Base-by-base conservation (phyloP, 2,797 vertebrate species). In the Diglossa cyanea region DNA sequence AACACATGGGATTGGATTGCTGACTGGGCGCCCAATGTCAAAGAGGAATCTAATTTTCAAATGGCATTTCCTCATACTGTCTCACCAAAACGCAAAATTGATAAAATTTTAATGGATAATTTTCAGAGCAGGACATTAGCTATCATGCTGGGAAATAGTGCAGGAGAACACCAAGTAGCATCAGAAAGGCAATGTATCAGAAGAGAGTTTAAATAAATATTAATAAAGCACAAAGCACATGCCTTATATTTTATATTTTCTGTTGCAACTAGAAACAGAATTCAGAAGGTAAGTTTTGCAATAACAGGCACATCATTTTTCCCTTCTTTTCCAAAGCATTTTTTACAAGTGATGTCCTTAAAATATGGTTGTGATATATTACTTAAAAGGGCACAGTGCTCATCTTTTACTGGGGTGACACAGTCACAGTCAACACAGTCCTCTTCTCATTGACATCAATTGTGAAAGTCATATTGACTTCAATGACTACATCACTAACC, bases 31-130 rank as follows among this genome's bases (percentile, higher is more conserved):
- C 98, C 98, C 98, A 98, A 99, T 99, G 98, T 99, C 98, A 99
- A 98, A 99, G 98, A 98, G 97, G 99, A 99, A 99, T 99, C 98
- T 98, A 99, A 99, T 99, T 99, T 99, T 99, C 98, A 98, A 97
- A 98, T 99, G 98, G 98, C 98, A 99, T 99, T 99, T 99, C 98
- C 98, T 98, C 98, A 98, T 98, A 98, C 98, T 98, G 98, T 98
- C 98, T 98, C 98, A 98, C 97, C 98, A 98, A 98, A 98, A 98
- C 97, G 97, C 94, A 98, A 98, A 98, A 99, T 98, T 98, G 98
- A 99, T 99, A 98, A 98, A 99, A 99, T 98, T 98, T 98, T 99
- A 99, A 99, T 99, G 98, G 99, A 98, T 98, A 98, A 98, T 99
- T 99, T 99, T 99, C 98, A 98, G 98, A 99, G 98, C 98, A 98